phyloP scores from a whole-genome alignment of 1,140 invertebrate genomes.

The Philopotamus ludificatus region DNA sequence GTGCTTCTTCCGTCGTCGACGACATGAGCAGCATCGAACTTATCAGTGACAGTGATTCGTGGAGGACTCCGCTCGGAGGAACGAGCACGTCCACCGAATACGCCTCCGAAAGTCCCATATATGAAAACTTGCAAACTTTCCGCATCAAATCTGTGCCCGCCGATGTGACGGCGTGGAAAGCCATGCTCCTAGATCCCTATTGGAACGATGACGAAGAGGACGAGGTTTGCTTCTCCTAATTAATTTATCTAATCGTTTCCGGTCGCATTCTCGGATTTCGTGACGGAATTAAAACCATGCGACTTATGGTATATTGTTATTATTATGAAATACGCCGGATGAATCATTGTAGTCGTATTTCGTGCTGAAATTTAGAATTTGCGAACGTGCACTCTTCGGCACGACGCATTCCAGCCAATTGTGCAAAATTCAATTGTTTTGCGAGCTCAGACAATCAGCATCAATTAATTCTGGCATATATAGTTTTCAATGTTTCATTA shows the following conservation, averaged over 20 bases:
- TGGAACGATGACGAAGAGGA: conserved; percentile 56
- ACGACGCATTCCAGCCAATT: no score
- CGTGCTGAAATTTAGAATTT: no score
- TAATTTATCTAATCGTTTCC: neutral
- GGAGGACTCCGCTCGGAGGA: conserved; percentile 1
- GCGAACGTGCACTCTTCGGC: no score
- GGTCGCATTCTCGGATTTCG: no score
- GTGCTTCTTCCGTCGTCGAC: neutral
- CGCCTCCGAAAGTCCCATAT: conserved; percentile 51
- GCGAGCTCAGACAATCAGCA: neutral
- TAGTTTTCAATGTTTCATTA: neutral
- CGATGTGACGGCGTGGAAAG: conserved; percentile 55
- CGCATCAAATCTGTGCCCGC: conserved; percentile 46
- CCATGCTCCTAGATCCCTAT: conserved; percentile 50
- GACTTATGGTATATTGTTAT: no score
- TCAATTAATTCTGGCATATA: neutral
- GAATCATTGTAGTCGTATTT: no score
- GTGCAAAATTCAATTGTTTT: neutral
- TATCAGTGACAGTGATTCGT: conserved; percentile 35
- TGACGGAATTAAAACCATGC: no score
- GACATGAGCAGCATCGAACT: conserved; percentile 25
- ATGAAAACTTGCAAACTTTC: conserved; percentile 46
- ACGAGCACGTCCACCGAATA: conserved; percentile 44
- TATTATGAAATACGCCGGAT: no score
- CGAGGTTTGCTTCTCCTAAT: conserved; percentile 47